These are phyloP conservation scores for Pedionomus torquatus DNA, from an alignment of 2,113 vertebrate species.

Conservation along the genomic window DNA sequence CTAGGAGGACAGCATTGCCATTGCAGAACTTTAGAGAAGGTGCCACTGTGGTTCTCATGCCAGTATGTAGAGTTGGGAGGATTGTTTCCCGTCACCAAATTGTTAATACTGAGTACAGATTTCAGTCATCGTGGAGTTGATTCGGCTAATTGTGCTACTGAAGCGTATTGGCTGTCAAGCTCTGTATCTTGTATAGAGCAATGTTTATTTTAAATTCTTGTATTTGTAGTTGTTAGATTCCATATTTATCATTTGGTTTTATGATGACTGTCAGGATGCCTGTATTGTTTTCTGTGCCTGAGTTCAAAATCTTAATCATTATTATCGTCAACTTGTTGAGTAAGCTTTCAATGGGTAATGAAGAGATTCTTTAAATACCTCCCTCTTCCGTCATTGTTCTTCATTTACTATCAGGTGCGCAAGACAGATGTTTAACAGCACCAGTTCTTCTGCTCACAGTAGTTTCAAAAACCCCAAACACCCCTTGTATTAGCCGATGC, in stretches of 20 bases:
- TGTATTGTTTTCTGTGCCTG: not conserved
- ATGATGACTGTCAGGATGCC: not conserved
- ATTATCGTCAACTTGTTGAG: not conserved
- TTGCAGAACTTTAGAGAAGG: not conserved
- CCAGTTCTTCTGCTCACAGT: not conserved
- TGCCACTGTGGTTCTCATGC: not conserved
- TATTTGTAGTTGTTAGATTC: not conserved
- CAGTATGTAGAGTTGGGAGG: not conserved
- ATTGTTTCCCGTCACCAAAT: not conserved
- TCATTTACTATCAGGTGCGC: not conserved
- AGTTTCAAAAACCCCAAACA: not conserved
- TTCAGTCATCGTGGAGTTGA: not conserved
- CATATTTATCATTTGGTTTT: not conserved
- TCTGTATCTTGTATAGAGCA: not conserved
- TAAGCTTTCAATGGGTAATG: not conserved
- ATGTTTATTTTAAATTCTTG: constrained; percentile 1
- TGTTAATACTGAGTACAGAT: not conserved
- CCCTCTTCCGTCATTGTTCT: not conserved
- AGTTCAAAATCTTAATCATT: not conserved
- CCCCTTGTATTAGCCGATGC: not conserved
- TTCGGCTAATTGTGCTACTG: not conserved
- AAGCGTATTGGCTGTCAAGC: not conserved
- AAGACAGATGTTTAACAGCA: not conserved
- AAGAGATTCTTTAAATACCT: not conserved
- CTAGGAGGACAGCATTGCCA: not conserved